Percentiles rank a stretch among this genome's conserved stretches.
These are phyloP conservation scores for Drosophila seclusa DNA, from an alignment of 2,888 invertebrate species.

Conservation along the genomic window DNA sequence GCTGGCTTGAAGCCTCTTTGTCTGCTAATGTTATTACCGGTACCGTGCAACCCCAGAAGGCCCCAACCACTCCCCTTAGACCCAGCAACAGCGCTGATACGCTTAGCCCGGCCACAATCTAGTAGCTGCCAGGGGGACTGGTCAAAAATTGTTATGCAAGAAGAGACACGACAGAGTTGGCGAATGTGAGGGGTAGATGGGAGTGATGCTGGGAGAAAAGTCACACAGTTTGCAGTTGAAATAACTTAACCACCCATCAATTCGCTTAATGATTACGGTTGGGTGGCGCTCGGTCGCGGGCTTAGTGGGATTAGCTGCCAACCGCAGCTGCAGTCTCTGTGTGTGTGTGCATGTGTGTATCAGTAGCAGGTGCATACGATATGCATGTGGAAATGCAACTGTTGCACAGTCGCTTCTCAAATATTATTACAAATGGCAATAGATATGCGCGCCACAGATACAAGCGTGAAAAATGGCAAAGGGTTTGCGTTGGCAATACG, in stretches of 20 bases:
- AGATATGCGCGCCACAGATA: conserved; percentile 49
- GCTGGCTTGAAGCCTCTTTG: conserved; percentile 14
- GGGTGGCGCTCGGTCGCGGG: not conserved
- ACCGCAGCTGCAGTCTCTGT: conserved; percentile 34
- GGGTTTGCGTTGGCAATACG: conserved; percentile 45
- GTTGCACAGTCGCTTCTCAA: conserved; percentile 51
- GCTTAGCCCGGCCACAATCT: conserved; percentile 39
- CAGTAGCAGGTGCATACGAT: conserved; percentile 46
- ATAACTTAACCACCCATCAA: conserved; percentile 62
- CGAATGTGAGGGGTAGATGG: too few relatives aligned
- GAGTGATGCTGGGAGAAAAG: conserved; percentile 16
- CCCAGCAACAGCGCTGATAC: conserved; percentile 15
- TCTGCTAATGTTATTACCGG: conserved; percentile 24
- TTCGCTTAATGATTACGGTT: conserved; percentile 54
- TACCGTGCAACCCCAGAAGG: conserved; percentile 2
- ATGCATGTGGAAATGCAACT: conserved; percentile 41
- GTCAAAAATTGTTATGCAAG: conserved; percentile 21
- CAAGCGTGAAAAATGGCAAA: conserved; percentile 66
- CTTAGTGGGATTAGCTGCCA: conserved; percentile 33
- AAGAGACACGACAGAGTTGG: not conserved
- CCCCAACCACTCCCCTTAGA: not conserved
- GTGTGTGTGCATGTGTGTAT: not conserved
- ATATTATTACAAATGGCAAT: conserved; percentile 69
- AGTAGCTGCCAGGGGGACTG: conserved; percentile 25
- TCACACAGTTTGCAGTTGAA: conserved; percentile 56